A percentile compares a stretch with the other conserved stretches of the same genome.
These are phyloP conservation scores for Antennarius striatus DNA, from an alignment of 2,113 vertebrate species.

Conservation along the genomic window DNA sequence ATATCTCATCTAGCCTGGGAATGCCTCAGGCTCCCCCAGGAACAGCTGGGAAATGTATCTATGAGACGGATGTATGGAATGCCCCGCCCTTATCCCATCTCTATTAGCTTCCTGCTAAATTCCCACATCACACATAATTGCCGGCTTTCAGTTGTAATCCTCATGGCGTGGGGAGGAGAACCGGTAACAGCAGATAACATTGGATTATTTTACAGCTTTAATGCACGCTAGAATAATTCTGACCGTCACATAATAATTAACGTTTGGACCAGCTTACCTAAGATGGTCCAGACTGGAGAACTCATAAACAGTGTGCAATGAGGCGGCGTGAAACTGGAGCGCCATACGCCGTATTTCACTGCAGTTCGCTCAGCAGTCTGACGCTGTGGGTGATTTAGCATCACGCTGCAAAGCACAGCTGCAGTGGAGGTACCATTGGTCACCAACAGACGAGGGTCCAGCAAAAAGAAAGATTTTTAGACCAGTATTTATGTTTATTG, in stretches of 20 bases:
- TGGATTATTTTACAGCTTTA: no score
- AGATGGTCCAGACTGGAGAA: background rate
- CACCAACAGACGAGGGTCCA: slow-evolving; percentile 10
- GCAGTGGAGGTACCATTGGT: background rate
- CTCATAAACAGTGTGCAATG: background rate
- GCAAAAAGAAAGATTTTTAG: slow-evolving; percentile 6
- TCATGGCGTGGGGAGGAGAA: no score
- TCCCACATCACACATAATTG: no score
- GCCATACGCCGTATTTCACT: background rate
- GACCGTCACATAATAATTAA: background rate
- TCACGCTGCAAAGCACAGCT: background rate
- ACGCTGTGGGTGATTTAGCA: slow-evolving; percentile 19
- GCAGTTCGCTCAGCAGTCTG: slow-evolving; percentile 21
- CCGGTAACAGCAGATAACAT: no score
- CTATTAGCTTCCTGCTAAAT: no score
- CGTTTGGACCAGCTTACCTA: background rate
- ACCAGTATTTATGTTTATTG: background rate
- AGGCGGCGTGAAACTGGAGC: background rate
- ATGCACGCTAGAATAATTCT: background rate
- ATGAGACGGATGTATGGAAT: no score
- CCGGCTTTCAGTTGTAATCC: no score
- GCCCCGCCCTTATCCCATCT: no score
- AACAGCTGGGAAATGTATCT: no score
- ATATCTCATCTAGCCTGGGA: no score
- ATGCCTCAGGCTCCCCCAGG: no score